Evolutionary conservation across 1,140 invertebrate genomes (phyloP), one percentile per base, ranked within the genome.

Genomic region (Drosophila prosaltans): DNA sequence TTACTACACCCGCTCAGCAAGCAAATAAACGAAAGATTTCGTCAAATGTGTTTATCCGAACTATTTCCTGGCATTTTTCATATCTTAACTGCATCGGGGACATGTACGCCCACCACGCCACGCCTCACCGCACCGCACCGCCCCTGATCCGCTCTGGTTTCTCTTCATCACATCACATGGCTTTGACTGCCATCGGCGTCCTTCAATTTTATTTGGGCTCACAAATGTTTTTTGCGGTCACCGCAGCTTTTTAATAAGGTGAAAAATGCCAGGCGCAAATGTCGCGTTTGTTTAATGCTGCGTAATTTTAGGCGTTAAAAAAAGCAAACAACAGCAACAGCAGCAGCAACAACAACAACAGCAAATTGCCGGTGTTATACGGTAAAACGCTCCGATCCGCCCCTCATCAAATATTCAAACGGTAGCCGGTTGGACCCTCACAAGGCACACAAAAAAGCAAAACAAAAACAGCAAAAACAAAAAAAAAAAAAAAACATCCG

Each of bases 371-470:
- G 43, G 83, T 84, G 84, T 78, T 79, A 62, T 71, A 71, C 55
- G 32, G 70, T 73, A 78, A 51, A 80, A 83, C 70, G 84, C 24
- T 51, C 45, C 9, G 45, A 21, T 51, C 45, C 45, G 45, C 45
- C 71, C 84, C 84, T 88, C 84, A 89, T 88, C 80, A 88, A 89
- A 88, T 83, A 88, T 88, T 89, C 80, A 88, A 88, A 89, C 84
- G 84, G 84, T 88, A 73, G 71, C 71, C 73, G 74, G 68, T 60
- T 67, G 65, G 62, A 54, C 69, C 73, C 72, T 54, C 62, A 28
- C 76, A 72, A 71, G 55, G 30, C 62, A 54, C 61, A 57, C 61
- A 48, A 59, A 74, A 32, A 36, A 36, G 39, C 32, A 36, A 36
- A 36, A 71, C 55, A 36, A 68, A 54, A 65, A 57, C 61, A 48